Evolutionary conservation across 2,888 invertebrate species (phyloP).

Genomic region (Aleiodes leptofemur): DNA sequence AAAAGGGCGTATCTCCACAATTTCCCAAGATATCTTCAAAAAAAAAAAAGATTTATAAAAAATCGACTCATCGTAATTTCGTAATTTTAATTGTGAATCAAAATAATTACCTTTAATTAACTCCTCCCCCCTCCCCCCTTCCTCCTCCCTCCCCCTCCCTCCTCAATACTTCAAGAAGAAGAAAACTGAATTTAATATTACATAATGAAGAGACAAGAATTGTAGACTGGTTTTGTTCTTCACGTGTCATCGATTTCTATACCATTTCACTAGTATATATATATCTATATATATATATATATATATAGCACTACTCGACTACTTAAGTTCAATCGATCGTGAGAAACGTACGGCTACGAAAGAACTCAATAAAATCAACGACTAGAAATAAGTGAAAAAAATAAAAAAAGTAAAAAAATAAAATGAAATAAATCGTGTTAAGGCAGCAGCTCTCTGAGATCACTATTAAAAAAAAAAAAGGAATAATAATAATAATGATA

Average conservation of each 20-base stretch:
- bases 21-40: no score
- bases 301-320: slow-evolving; percentile 3
- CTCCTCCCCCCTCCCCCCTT: no score
- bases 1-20: no score
- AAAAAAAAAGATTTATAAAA: no score
- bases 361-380: neutral
- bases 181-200: neutral
- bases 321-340: slow-evolving; percentile 29
- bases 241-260: slow-evolving; percentile 31
- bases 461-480: slow-evolving; percentile 7
- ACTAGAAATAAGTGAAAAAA: neutral
- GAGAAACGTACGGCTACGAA: slow-evolving; percentile 2
- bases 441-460: neutral
- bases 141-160: no score
- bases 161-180: no score
- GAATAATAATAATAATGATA: neutral
- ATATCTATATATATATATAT: no score
- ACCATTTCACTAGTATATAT: neutral
- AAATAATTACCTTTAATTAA: no score
- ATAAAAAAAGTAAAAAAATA: neutral
- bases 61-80: no score
- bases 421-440: no score
- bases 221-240: slow-evolving; percentile 6
- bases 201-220: neutral
- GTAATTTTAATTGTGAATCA: no score